Conservation (phyloP, 2,113 vertebrate species). For the Larimichthys crocea region DNA sequence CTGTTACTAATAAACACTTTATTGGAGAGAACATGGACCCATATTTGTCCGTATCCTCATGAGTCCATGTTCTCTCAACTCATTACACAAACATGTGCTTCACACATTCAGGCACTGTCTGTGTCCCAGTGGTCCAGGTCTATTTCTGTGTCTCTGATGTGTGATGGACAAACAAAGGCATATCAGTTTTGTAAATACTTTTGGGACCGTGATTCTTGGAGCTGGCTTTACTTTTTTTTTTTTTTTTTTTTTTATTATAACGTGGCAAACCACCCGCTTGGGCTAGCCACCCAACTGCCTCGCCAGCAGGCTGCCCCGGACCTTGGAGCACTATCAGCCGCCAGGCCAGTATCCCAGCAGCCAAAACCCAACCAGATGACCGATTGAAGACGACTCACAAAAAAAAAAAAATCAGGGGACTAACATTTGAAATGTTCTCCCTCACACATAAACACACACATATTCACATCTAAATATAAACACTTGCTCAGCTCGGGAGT, state of each 20-base stretch:
- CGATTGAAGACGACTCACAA: constrained; percentile 59
- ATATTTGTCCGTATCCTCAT: constrained; percentile 24
- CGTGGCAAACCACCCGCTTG: constrained; percentile 36
- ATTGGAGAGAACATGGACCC: constrained; percentile 39
- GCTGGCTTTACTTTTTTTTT: background rate
- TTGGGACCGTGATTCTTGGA: constrained; percentile 29
- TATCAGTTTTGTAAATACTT: constrained; percentile 48
- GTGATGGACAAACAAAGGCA: constrained; percentile 23
- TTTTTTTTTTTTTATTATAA: constrained; percentile 13
- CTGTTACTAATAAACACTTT: constrained; percentile 72
- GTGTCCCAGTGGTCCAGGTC: background rate
- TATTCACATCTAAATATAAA: constrained; percentile 69
- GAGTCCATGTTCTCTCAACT: constrained; percentile 11
- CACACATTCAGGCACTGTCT: background rate
- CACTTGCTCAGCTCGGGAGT: constrained; percentile 37
- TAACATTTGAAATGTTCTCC: constrained; percentile 59
- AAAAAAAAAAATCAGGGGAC: constrained; percentile 43
- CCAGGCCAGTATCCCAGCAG: constrained; percentile 53
- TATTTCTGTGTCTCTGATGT: constrained; percentile 37
- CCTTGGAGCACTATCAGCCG: constrained; percentile 58
- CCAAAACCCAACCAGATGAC: constrained; percentile 71
- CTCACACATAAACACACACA: constrained; percentile 45
- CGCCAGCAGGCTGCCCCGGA: constrained; percentile 56
- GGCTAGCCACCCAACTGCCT: constrained; percentile 61
- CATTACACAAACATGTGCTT: background rate